Base-by-base conservation (phyloP, 2,888 invertebrate genomes). In the Hecatera dysodea region DNA sequence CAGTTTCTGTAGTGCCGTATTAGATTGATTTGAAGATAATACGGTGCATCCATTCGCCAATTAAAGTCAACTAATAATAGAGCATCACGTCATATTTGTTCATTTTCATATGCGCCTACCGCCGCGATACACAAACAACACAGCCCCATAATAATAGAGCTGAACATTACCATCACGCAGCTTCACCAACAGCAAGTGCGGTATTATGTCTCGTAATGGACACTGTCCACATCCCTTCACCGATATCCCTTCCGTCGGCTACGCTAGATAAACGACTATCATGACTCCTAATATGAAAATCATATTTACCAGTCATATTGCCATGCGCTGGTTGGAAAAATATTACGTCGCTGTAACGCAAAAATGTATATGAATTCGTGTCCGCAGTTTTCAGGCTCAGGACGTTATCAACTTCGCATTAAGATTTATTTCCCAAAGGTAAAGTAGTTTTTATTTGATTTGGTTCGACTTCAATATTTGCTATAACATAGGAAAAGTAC, bases 241-340 rank as follows among this genome's bases (percentile, higher is more conserved):
- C 64, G 65, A 72, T 76, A 66, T 60, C 65, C 67, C 59, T 65
- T 71, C 65, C 77, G 53, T 66, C 63, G 67, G 65, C 67, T 50
- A 56, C 53, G 46, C 59, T 66, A 80, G 78, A 81, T 70, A 80
- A 81, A 78, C 68, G 66, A 53, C 66, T 66, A 60, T 70, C 78
- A 71, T 80, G 67, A 70, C 62, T 75, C 50, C 29, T 67, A 57
- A 57, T 80, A 80, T 61, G 60, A 80, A 76, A 81, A 81, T 73
- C 69, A 78, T 73, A 77, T 73, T 71, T 77, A 52, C 55, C 56
- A 59, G 46, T 62, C 59, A 63, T 53, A 55, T 62, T 59, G 24
- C 60, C 50, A 11, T 62, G 56, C 56, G 39, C 19, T 64, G 52
- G 36, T 66, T 59, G 17, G 46, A 72, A 68, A 57, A 67, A 68